A percentile compares a stretch with the other conserved stretches of the same genome.
Evolutionary conservation across 2,888 invertebrate species (phyloP).

Genomic region (Graphium colonna): DNA sequence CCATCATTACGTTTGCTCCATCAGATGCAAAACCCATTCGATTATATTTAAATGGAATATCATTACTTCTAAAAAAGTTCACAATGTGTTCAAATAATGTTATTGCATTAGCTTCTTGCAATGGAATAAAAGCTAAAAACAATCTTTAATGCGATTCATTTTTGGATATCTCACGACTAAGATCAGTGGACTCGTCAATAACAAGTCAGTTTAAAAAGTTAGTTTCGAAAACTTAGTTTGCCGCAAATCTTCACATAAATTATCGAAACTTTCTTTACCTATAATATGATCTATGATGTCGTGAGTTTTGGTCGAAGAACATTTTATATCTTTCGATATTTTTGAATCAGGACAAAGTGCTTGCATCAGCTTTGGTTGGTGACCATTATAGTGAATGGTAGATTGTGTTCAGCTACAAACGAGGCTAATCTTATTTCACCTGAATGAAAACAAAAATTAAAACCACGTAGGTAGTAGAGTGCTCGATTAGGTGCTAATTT

Average conservation of each 20-base stretch:
- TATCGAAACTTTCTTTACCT: slow-evolving; percentile 22
- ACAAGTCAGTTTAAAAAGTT: too few species aligned
- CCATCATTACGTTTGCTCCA: slow-evolving; percentile 33
- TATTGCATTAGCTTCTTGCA: neutral
- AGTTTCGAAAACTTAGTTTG: too few species aligned
- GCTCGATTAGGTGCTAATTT: too few species aligned
- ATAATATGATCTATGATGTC: neutral
- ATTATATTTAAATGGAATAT: slow-evolving; percentile 20
- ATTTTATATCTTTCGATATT: slow-evolving; percentile 16
- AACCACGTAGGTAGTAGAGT: slow-evolving; percentile 3
- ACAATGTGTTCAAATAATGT: slow-evolving; percentile 14
- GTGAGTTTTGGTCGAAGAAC: neutral
- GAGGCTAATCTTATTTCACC: slow-evolving; percentile 24
- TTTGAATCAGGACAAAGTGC: slow-evolving; percentile 23
- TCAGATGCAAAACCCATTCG: slow-evolving; percentile 33
- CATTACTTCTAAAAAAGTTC: slow-evolving; percentile 17
- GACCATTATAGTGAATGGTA: slow-evolving; percentile 26
- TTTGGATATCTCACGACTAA: slow-evolving; percentile 11
- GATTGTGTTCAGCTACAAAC: slow-evolving; percentile 16
- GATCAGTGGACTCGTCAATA: neutral
- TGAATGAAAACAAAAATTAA: slow-evolving; percentile 7
- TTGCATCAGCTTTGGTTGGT: slow-evolving; percentile 22
- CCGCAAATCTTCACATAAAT: slow-evolving; percentile 20
- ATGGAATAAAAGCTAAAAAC: neutral
- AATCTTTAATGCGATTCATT: slow-evolving; percentile 15